A percentile compares a stretch with the other conserved stretches of the same genome.
Evolutionary conservation across 23 tunicate species (phyloP).

Genomic region (Halocynthia aurantium): DNA sequence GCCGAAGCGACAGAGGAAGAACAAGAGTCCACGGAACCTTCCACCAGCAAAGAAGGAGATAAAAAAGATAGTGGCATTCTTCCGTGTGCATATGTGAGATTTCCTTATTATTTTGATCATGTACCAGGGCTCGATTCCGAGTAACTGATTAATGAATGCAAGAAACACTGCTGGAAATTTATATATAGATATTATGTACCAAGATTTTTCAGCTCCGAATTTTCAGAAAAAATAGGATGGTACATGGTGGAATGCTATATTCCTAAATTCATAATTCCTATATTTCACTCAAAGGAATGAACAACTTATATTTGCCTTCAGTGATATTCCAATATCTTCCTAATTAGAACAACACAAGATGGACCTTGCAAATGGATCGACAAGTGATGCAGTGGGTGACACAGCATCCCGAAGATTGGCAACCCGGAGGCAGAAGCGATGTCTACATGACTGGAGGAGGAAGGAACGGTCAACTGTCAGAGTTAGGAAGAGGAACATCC

Average conservation of each 20-base stretch:
- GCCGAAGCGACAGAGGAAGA: background rate
- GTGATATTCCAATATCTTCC: no score
- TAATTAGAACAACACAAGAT: slow-evolving; percentile 61
- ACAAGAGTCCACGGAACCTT: background rate
- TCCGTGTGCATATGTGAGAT: background rate
- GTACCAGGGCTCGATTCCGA: no score
- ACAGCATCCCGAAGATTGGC: slow-evolving; percentile 88
- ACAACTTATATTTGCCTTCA: no score
- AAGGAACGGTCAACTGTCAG: slow-evolving; percentile 86
- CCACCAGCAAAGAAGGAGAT: slow-evolving; percentile 1
- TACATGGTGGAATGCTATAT: no score
- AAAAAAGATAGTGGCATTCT: background rate
- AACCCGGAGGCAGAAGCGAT: slow-evolving; percentile 62
- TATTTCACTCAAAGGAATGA: no score
- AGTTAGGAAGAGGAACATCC: slow-evolving; percentile 24
- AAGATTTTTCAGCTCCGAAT: no score
- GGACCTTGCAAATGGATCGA: slow-evolving; percentile 65
- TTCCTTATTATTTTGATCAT: background rate
- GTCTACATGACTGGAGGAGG: slow-evolving; percentile 77
- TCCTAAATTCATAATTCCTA: no score
- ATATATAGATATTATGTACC: no score
- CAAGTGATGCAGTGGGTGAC: slow-evolving; percentile 71
- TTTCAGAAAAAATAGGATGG: no score
- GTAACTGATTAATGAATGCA: no score
- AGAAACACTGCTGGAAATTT: no score